Evolutionary conservation across 2,797 vertebrate species (phyloP), one percentile per base, ranked within the genome.

Genomic region (Sebastes cheni): DNA sequence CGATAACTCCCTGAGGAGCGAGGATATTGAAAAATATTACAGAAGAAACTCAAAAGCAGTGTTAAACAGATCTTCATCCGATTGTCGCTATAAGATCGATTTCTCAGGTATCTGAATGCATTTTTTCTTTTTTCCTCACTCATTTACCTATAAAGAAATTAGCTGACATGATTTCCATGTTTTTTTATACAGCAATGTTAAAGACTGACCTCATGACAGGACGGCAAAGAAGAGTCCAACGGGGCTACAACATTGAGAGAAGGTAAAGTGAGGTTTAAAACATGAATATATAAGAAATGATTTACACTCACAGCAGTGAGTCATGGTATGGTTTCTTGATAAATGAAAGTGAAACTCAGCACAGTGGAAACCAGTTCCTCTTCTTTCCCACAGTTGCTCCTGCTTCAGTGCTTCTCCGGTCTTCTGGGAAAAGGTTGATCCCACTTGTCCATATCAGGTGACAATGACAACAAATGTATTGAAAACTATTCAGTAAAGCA

Each of bases 351-450:
- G 89, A 94, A 93, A 93, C 30, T 36, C 1, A 25, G 2, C 46
- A 12, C 3, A 54, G 20, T 36, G n/a, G 2, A 66, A 67, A 59
- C 0, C 1, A 25, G 1, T 54, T 34, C 2, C 2, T 22, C 2
- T 67, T 27, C 74, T 23, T 14, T 80, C 10, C 27, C 0, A 13
- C 74, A 92, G 92, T 1, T 91, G 91, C 8, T 78, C 74, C 42
- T 93, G 91, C 60, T 86, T 78, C 34, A 60, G 3, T 14, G 20
- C 94, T 14, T 50, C 94, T 61, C 96, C 96, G 1, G 80, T 93
- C 0, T 97, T 93, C 0, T 98, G 97, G 97, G 96, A 97, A 72
- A 92, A 86, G 2, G 89, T 97, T 77, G 96, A 97, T 55, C 87
- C 92, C 1, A 74, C 91, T 0, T 76, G 80, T 5, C 95, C 97